Conservation (phyloP, 1,140 invertebrate species). For the Gonioctena quinquepunctata region DNA sequence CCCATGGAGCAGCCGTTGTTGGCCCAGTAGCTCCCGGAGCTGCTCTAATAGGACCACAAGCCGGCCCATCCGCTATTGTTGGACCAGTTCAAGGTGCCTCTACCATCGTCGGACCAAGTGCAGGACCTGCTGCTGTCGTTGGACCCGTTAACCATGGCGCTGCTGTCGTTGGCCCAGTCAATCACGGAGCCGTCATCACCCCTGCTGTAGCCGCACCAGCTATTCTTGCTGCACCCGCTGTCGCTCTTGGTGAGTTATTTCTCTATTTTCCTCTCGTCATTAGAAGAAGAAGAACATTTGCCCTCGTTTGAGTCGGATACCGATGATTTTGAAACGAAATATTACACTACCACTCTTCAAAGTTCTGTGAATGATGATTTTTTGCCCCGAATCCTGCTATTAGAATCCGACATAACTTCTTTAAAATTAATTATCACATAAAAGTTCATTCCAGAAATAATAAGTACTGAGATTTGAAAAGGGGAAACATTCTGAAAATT, state of each 20-base stretch:
- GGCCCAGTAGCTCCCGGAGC: constrained; percentile 4
- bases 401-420: background rate
- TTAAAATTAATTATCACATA: no score
- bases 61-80: background rate
- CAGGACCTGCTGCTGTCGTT: constrained; percentile 29
- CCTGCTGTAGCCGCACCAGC: constrained; percentile 7
- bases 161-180: constrained; percentile 27
- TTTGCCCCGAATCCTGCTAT: background rate
- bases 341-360: no score
- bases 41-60: background rate
- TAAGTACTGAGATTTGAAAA: no score
- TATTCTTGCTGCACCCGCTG: constrained; percentile 23
- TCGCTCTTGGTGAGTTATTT: constrained; percentile 2
- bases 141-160: constrained; percentile 28
- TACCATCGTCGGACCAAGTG: constrained; percentile 30
- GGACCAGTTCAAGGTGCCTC: constrained; percentile 6
- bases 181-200: constrained; percentile 14
- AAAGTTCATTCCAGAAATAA: no score
- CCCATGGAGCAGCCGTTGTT: background rate
- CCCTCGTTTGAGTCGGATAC: no score
- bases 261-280: background rate
- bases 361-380: background rate
- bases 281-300: no score
- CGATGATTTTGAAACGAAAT: no score
- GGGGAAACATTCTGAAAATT: no score